phyloP scores from a whole-genome alignment of 2,797 vertebrate species.

The Spondyliosoma cantharus region DNA sequence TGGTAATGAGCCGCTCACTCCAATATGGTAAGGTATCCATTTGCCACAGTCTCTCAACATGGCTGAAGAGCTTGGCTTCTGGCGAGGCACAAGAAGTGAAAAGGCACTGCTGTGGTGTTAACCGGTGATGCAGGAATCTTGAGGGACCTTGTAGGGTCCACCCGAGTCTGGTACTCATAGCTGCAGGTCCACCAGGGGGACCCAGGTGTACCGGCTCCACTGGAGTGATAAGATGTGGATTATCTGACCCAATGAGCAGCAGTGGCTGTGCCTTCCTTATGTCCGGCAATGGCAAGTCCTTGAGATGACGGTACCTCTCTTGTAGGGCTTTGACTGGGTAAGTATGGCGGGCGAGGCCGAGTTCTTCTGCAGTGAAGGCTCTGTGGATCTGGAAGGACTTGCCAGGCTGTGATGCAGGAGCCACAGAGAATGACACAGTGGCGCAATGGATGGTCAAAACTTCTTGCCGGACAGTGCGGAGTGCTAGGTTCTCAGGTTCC shows the following conservation, averaged over 20 bases:
- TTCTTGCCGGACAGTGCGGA: slow-evolving; percentile 29
- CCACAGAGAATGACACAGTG: slow-evolving; percentile 14
- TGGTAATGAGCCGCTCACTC: slow-evolving; percentile 8
- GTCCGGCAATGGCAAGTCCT: not conserved
- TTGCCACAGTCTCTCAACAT: slow-evolving; percentile 5
- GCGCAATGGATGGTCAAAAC: not conserved
- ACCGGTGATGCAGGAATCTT: not conserved
- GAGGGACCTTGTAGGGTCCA: slow-evolving; percentile 36
- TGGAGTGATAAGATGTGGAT: slow-evolving; percentile 16
- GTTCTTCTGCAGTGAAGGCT: slow-evolving; percentile 26
- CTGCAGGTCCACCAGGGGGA: slow-evolving; percentile 25
- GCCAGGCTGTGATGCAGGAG: slow-evolving; percentile 9
- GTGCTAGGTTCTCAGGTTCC: slow-evolving; percentile 12
- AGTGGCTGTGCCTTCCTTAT: slow-evolving; percentile 1
- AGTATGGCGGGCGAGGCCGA: slow-evolving; percentile 14
- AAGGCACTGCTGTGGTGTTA: slow-evolving; percentile 14
- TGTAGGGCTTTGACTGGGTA: slow-evolving; percentile 9
- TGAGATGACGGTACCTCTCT: slow-evolving; percentile 7
- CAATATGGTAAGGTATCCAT: not conserved
- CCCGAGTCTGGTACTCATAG: not conserved
- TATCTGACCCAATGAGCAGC: slow-evolving; percentile 18
- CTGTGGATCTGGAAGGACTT: slow-evolving; percentile 17
- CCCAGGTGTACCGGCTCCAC: not conserved
- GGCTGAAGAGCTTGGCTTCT: slow-evolving; percentile 21
- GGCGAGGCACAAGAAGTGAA: not conserved